These are phyloP conservation scores for Eubucco bourcierii DNA, from an alignment of 2,113 vertebrate genomes.

Conservation along the genomic window DNA sequence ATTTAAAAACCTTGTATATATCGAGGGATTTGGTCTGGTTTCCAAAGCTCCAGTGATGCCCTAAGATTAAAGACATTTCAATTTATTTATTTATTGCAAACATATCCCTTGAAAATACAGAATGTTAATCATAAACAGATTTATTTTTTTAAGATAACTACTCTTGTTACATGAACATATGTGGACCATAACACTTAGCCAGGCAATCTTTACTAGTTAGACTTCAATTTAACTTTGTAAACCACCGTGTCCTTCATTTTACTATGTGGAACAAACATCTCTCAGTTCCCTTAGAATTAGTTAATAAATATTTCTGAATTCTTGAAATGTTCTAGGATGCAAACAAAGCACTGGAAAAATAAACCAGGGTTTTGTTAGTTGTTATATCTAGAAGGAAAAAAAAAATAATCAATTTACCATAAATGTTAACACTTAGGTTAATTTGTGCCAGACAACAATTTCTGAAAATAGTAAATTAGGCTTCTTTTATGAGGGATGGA, in stretches of 20 bases:
- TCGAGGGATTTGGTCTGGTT: background rate
- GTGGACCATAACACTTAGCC: slow-evolving; percentile 61
- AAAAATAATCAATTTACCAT: background rate
- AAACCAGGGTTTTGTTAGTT: slow-evolving; percentile 36
- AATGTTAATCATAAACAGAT: slow-evolving; percentile 54
- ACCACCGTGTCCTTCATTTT: slow-evolving; percentile 61
- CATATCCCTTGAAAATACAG: slow-evolving; percentile 51
- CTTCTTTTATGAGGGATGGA: background rate
- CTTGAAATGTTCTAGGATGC: slow-evolving; percentile 61
- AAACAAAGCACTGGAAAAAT: slow-evolving; percentile 35
- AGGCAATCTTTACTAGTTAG: slow-evolving; percentile 16
- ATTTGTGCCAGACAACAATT: background rate
- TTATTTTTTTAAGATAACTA: slow-evolving; percentile 60
- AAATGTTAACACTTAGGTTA: background rate
- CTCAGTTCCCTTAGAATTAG: slow-evolving; percentile 14
- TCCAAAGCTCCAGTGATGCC: background rate
- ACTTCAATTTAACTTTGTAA: slow-evolving; percentile 38
- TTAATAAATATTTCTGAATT: slow-evolving; percentile 36
- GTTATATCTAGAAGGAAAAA: background rate
- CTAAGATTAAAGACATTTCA: background rate
- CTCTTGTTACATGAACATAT: slow-evolving; percentile 59
- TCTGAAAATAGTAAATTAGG: slow-evolving; percentile 21
- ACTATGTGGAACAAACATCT: slow-evolving; percentile 9
- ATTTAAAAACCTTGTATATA: background rate
- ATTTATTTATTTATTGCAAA: slow-evolving; percentile 38